Conservation (phyloP, 2,888 invertebrate species). For the Tiliacea aurago region DNA sequence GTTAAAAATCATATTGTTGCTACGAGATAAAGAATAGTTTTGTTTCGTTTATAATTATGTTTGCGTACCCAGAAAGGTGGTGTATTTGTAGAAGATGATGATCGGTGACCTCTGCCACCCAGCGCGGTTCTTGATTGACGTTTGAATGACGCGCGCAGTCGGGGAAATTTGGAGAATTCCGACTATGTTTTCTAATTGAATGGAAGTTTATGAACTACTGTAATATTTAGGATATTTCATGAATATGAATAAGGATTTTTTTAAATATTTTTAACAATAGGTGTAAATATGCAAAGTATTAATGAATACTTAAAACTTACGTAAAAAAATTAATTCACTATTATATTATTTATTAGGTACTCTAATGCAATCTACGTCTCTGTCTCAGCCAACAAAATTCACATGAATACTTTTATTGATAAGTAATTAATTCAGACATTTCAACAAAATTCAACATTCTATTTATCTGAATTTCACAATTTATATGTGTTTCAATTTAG, state of each 20-base stretch:
- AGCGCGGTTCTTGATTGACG: constrained; percentile 87
- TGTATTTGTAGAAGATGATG: constrained; percentile 78
- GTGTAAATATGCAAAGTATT: constrained; percentile 40
- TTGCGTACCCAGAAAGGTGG: constrained; percentile 53
- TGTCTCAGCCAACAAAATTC: neutral
- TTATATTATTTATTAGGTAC: neutral
- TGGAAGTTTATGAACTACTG: constrained; percentile 62
- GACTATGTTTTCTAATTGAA: constrained; percentile 74
- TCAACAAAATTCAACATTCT: neutral
- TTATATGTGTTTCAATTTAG: neutral
- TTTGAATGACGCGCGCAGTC: constrained; percentile 84
- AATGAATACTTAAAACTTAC: constrained; percentile 3
- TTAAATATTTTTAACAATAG: constrained; percentile 27
- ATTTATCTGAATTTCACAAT: neutral
- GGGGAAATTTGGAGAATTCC: constrained; percentile 84
- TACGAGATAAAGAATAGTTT: constrained; percentile 67
- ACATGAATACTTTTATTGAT: neutral
- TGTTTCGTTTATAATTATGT: constrained; percentile 51
- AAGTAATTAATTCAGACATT: neutral
- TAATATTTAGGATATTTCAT: constrained; percentile 42
- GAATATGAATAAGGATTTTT: constrained; percentile 25
- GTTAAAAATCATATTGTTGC: constrained; percentile 63
- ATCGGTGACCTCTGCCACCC: constrained; percentile 86
- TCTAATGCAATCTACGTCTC: neutral
- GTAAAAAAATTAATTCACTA: neutral